A percentile compares a stretch with the other conserved stretches of the same genome.
These are phyloP conservation scores for Lepus americanus DNA, from an alignment of 2,113 vertebrate species.

Conservation along the genomic window DNA sequence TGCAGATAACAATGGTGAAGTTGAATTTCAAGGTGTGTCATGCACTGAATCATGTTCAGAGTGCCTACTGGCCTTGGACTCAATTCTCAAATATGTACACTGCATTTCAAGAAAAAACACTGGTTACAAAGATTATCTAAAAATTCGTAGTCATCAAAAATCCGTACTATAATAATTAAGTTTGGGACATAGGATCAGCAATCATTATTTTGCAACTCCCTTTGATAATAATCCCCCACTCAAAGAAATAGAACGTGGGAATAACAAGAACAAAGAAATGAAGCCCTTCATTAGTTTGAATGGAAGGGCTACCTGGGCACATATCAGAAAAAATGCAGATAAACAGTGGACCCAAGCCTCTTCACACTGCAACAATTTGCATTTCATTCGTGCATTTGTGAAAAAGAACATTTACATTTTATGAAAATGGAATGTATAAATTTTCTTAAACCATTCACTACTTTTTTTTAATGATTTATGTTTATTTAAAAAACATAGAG, in stretches of 20 bases:
- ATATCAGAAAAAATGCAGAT: not conserved
- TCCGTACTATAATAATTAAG: not conserved
- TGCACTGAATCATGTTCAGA: not conserved
- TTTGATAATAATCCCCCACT: not conserved
- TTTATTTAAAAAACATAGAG: too few relatives aligned
- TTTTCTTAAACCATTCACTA: not conserved
- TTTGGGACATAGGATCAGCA: not conserved
- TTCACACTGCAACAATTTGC: not conserved
- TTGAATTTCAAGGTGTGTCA: not conserved
- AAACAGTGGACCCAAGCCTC: not conserved
- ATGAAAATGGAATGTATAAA: not conserved
- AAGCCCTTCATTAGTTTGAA: slow-evolving; percentile 3
- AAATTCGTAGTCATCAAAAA: not conserved
- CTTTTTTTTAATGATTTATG: too few relatives aligned
- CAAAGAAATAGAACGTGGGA: not conserved
- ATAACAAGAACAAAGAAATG: slow-evolving; percentile 26
- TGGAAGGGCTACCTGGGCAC: not conserved
- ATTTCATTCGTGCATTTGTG: not conserved
- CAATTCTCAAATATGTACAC: not conserved
- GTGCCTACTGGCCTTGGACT: not conserved
- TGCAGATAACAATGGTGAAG: slow-evolving; percentile 28
- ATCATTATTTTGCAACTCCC: not conserved
- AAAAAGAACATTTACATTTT: not conserved
- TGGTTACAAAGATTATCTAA: not conserved
- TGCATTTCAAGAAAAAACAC: not conserved